Base-by-base conservation (phyloP, 1,140 invertebrate species). In the Ips typographus region DNA sequence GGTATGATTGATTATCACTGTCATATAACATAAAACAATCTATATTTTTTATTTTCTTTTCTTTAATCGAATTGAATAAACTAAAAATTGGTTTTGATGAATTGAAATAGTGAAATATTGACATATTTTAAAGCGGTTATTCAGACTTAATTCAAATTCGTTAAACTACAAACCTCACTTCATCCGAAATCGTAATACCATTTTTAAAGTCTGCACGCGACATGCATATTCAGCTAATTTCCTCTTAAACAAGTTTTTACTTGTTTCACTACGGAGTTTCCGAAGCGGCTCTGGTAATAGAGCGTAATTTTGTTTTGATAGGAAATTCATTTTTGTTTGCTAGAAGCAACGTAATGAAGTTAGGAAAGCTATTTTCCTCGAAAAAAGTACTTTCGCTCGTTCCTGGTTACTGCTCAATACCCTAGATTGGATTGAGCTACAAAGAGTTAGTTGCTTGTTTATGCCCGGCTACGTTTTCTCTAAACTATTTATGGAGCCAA, bases 311-410 rank as follows among this genome's bases (percentile, higher is more conserved):
- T 43, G 65, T 60, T 60, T 60, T 68, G 65, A 68, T 68, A 68
- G 65, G 57, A 52, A 68, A 68, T 68, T 68, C 57, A 68, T 68
- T 68, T 68, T 68, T 68, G 65, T 68, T 68, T 68, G 57, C 65
- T 60, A 60, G 65, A 60, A 68, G 65, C 65, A 53, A 52, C 38
- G 57, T 68, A 68, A 68, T 68, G 47, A 52, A 68, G 56, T 68
- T 68, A 68, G 65, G 44, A 59, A 68, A 68, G 57, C 65, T 60
- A 68, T 68, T 68, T 68, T 68, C 56, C 47, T 22, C 57, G 65
- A 51, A 68, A 60, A 67, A 65, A 65, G 42, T 62, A 6, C 39
- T 59, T 41, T 42, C 39, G 4, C 40, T 7, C 38, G 37, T 40
- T 59, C 36, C 39, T 8, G 37, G 6, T 40, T 7, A 7, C 39